Evolutionary conservation across 2,797 vertebrate species (phyloP), one percentile per base, ranked within the genome.

Genomic region (Syngnathus acus): DNA sequence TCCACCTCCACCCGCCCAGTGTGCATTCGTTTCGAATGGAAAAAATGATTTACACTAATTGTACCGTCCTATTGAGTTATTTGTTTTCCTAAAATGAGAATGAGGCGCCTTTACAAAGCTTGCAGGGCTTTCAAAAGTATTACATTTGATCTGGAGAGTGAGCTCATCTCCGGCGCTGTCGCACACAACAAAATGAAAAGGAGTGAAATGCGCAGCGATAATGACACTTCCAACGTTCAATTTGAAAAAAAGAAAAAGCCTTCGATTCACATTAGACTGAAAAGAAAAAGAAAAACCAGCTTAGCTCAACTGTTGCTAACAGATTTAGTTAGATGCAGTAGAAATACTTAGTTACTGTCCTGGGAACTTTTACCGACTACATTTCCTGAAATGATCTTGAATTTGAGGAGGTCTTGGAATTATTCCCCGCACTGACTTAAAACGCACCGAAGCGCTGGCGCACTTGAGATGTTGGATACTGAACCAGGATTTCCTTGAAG

Each of bases 31-130:
- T 76, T 74, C 60, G 72, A 73, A 68, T 74, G 82, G 78, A 82
- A 84, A 84, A 82, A 78, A 77, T 76, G 69, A 81, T 82, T 79
- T 66, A 45, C 78, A 75, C 70, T 65, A 42, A 76, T 78, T 58
- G 70, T 76, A 69, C 77, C 70, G 69, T 67, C 62, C 17, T 66
- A 38, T 3, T 64, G 66, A 69, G 63, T 62, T 68, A 65, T 73
- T 78, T 66, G 40, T 72, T 74, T 74, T 79, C 54, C 69, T 48
- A 68, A 67, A 68, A 50, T 43, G 66, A 71, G 62, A 58, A 60
- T 54, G 67, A 78, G 69, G 54, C 69, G 70, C 50, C 38, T 45
- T 65, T 38, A 43, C 69, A 71, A 67, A 71, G 71, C 42, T 63
- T 39, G 1, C 32, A 6, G 32, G 64, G 73, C 60, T 75, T 77